A percentile compares a stretch with the other conserved stretches of the same genome.
These are phyloP conservation scores for Oplegnathus fasciatus DNA, from an alignment of 2,113 vertebrate species.

Conservation along the genomic window DNA sequence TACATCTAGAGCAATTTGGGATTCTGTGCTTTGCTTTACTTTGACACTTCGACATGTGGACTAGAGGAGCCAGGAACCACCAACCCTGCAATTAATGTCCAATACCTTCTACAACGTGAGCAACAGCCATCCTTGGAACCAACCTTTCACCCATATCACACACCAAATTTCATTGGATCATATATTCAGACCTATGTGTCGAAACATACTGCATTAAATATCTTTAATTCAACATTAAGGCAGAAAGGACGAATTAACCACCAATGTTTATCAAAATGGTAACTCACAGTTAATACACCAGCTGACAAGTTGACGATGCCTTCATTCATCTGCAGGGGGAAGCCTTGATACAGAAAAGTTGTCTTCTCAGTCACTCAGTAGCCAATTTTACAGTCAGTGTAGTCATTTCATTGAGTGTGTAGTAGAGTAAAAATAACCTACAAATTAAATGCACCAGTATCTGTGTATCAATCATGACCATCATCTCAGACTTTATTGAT, in stretches of 20 bases:
- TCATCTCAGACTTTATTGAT: not conserved
- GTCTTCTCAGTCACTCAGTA: not conserved
- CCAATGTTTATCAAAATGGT: not conserved
- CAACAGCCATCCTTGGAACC: not conserved
- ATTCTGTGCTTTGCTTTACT: too few relatives aligned
- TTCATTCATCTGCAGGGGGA: conserved; percentile 12
- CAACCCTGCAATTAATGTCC: not conserved
- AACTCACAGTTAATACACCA: not conserved
- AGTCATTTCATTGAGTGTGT: not conserved
- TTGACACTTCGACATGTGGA: too few relatives aligned
- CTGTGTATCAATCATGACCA: not conserved
- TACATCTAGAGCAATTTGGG: too few relatives aligned
- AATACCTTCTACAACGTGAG: not conserved
- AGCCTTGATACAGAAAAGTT: not conserved
- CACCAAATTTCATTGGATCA: too few relatives aligned
- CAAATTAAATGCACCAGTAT: not conserved
- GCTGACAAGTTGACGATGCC: not conserved
- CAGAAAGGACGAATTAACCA: not conserved
- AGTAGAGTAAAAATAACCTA: not conserved
- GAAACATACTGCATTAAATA: not conserved
- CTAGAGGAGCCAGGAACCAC: too few relatives aligned
- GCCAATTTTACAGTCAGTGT: not conserved
- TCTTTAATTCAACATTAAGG: not conserved
- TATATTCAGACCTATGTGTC: not conserved
- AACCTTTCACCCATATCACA: too few relatives aligned